These are phyloP conservation scores for Typhlomys cinereus DNA, from an alignment of 2,113 vertebrate genomes.

Conservation along the genomic window DNA sequence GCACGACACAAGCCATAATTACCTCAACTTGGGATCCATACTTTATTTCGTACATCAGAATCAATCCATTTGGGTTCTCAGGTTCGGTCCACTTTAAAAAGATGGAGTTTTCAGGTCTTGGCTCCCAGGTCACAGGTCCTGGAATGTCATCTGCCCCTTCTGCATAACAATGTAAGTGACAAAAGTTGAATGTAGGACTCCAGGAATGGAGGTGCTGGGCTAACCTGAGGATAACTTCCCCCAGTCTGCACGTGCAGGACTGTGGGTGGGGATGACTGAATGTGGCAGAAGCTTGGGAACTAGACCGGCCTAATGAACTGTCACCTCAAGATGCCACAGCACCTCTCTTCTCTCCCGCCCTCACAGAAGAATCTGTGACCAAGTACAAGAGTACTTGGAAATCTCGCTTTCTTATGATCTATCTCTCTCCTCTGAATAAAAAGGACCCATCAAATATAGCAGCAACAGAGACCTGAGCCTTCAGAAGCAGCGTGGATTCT, in stretches of 20 bases:
- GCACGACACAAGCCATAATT: constrained; percentile 21
- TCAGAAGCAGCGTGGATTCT: not conserved
- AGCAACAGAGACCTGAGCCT: not conserved
- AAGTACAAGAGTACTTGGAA: not conserved
- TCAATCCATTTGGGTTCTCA: constrained; percentile 92
- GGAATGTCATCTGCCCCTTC: constrained; percentile 97
- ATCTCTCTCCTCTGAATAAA: not conserved
- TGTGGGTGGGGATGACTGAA: not conserved
- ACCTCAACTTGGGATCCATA: constrained; percentile 93
- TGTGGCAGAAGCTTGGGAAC: not conserved
- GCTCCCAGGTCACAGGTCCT: constrained; percentile 89
- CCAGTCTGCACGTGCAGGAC: fast-evolving
- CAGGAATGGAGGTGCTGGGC: not conserved
- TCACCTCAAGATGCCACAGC: not conserved
- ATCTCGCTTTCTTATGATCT: not conserved
- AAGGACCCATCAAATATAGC: not conserved
- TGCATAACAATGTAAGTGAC: constrained; percentile 73
- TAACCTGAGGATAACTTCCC: not conserved
- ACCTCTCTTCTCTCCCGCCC: not conserved
- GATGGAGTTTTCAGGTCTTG: constrained; percentile 89
- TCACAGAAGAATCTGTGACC: not conserved
- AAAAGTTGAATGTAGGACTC: not conserved
- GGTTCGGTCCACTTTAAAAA: constrained; percentile 94
- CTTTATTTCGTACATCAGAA: constrained; percentile 98
- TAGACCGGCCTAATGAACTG: fast-evolving